Percentiles rank a stretch among this genome's conserved stretches.
Evolutionary conservation across 1,140 invertebrate species (phyloP).

Genomic region (Drosophila novamexicana): DNA sequence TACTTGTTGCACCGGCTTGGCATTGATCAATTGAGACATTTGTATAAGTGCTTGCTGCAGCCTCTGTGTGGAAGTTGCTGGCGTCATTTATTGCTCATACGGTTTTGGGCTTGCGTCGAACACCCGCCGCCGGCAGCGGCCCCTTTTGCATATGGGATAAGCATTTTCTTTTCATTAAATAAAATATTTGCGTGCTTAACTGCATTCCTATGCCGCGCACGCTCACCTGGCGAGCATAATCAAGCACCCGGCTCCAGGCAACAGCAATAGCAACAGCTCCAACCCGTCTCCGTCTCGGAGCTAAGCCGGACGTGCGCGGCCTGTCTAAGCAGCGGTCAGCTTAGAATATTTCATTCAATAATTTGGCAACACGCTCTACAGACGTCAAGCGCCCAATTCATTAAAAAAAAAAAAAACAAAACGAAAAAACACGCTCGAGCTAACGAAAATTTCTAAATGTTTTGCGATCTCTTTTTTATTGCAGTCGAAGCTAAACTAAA

Average conservation of each 20-base stretch:
- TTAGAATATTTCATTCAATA: constrained; percentile 80
- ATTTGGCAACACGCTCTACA: constrained; percentile 69
- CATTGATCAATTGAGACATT: constrained; percentile 31
- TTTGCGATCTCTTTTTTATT: constrained; percentile 35
- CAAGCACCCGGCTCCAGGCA: constrained; percentile 37
- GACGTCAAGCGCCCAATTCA: constrained; percentile 61
- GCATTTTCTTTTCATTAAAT: constrained; percentile 78
- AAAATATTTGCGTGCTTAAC: constrained; percentile 68
- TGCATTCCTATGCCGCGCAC: constrained; percentile 68
- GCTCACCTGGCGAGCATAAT: constrained; percentile 62
- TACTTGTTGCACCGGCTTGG: neutral
- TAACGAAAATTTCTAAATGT: constrained; percentile 59
- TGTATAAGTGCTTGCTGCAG: constrained; percentile 23
- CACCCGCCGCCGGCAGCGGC: neutral
- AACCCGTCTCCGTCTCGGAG: constrained; percentile 21
- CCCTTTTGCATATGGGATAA: constrained; percentile 53
- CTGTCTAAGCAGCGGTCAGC: constrained; percentile 50
- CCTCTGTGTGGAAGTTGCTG: constrained; percentile 41
- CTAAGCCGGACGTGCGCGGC: constrained; percentile 56
- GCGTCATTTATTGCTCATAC: constrained; percentile 54
- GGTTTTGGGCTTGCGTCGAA: constrained; percentile 46
- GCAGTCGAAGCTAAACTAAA: constrained; percentile 36
- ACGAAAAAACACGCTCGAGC: neutral
- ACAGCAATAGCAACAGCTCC: neutral
- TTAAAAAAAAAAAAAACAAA: neutral